These are phyloP conservation scores for Pachycephala philippinensis DNA, from an alignment of 2,113 vertebrate genomes.

Conservation along the genomic window DNA sequence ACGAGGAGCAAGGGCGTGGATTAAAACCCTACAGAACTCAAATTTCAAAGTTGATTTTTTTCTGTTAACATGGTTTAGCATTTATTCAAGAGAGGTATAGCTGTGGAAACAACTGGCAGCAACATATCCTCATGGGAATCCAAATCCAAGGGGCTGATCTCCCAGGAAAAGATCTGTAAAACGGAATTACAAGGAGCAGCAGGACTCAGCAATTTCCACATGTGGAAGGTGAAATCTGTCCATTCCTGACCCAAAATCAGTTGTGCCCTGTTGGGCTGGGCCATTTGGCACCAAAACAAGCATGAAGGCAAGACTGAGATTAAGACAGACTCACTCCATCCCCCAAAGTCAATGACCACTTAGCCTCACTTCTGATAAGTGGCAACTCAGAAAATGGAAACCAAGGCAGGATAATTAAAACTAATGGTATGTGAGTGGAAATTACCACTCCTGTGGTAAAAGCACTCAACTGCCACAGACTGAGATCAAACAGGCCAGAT, in stretches of 20 bases:
- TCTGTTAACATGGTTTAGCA: background rate
- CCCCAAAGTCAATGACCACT: background rate
- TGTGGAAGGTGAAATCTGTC: background rate
- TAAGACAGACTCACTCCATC: background rate
- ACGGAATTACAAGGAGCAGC: background rate
- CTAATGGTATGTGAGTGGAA: constrained; percentile 13
- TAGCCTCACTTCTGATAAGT: background rate
- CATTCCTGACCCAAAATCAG: background rate
- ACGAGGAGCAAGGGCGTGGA: rapidly evolving
- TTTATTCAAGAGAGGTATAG: background rate
- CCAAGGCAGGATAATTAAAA: constrained; percentile 30
- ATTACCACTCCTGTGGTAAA: constrained; percentile 32
- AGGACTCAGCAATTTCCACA: background rate
- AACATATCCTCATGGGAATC: background rate
- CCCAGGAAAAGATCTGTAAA: background rate
- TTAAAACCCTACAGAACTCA: background rate
- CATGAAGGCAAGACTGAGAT: background rate
- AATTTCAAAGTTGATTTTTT: background rate
- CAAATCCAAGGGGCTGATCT: background rate
- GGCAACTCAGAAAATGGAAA: background rate
- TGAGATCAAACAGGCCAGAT: background rate
- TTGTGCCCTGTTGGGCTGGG: background rate
- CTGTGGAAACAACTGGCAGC: background rate
- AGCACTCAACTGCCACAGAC: background rate
- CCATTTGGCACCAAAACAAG: background rate